These are phyloP conservation scores for Hepsetus odoe DNA, from an alignment of 2,113 vertebrate species.

Conservation along the genomic window DNA sequence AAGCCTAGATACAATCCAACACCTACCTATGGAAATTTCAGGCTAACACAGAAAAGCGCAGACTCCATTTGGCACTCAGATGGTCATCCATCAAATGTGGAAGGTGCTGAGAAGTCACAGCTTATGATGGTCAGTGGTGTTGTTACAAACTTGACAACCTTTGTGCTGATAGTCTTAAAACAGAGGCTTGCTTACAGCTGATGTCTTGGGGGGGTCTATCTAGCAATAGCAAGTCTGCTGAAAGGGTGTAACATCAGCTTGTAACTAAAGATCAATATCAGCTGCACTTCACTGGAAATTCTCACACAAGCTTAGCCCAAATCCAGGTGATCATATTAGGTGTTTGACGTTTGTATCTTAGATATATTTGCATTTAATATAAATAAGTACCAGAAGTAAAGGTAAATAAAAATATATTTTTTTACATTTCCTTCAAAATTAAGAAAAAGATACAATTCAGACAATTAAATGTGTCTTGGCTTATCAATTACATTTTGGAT, in stretches of 20 bases:
- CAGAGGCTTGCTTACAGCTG: neutral
- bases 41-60: neutral
- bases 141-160: neutral
- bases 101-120: neutral
- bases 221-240: neutral
- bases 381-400: no score
- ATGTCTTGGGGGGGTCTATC: neutral
- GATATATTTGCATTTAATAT: no score
- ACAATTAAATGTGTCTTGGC: no score
- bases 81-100: neutral
- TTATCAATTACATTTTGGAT: no score
- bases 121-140: neutral
- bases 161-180: neutral
- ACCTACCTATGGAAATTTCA: neutral
- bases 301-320: no score
- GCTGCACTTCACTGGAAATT: no score
- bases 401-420: no score
- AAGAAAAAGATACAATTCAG: no score
- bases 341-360: no score
- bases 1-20: neutral
- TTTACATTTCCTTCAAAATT: no score
- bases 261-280: no score
- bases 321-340: no score
- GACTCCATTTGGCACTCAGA: neutral
- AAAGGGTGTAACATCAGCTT: neutral